Percentiles rank a stretch among this genome's conserved stretches.
phyloP scores from a whole-genome alignment of 2,113 vertebrate species.

The Guaruba guarouba region DNA sequence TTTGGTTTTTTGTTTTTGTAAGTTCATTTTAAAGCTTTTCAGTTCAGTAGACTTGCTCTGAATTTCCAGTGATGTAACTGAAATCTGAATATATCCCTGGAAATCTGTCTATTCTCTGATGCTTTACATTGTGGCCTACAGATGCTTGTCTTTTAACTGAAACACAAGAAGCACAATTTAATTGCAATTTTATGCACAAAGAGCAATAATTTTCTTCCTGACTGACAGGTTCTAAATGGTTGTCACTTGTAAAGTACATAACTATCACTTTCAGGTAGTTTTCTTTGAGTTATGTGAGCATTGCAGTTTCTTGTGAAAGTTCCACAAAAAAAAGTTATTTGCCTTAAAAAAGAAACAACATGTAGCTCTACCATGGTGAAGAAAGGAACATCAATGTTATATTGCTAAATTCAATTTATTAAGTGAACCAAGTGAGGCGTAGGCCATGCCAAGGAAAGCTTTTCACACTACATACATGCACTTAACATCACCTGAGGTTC shows the following conservation, averaged over 20 bases:
- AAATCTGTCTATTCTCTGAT: constrained; percentile 9
- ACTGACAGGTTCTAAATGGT: constrained; percentile 58
- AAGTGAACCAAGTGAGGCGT: background rate
- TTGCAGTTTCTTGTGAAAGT: constrained; percentile 21
- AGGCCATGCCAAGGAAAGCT: background rate
- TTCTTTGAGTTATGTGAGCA: constrained; percentile 36
- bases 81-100: constrained; percentile 4
- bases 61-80: background rate
- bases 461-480: background rate
- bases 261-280: constrained; percentile 63
- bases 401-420: background rate
- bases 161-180: constrained; percentile 52
- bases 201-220: constrained; percentile 58
- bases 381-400: background rate
- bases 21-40: background rate
- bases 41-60: background rate
- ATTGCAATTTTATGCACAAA: constrained; percentile 60
- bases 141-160: constrained; percentile 34
- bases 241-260: constrained; percentile 61
- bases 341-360: background rate
- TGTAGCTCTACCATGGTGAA: background rate
- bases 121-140: constrained; percentile 24
- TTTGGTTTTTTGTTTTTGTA: background rate
- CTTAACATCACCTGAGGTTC: background rate
- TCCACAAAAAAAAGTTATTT: background rate